A percentile compares a stretch with the other conserved stretches of the same genome.
phyloP scores from a whole-genome alignment of 53 echinoderm and acorn worm species.

The Actinopyga echinites region DNA sequence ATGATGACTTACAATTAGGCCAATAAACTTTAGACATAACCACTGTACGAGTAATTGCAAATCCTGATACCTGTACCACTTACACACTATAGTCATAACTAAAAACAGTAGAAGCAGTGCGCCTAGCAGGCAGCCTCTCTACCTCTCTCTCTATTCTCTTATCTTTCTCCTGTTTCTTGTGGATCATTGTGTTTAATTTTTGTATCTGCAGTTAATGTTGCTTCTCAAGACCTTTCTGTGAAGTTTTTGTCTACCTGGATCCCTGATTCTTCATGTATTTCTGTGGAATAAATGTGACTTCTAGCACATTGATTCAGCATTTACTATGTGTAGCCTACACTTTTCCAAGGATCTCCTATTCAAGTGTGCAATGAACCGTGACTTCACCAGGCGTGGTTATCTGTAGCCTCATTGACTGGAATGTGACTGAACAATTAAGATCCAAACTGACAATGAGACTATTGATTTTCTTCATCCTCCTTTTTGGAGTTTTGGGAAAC shows the following conservation, averaged over 20 bases:
- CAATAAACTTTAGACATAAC: not conserved
- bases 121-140: conserved; percentile 10
- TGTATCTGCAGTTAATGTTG: too few species aligned
- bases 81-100: not conserved
- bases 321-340: too few species aligned
- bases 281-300: too few species aligned
- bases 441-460: not conserved
- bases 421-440: not conserved
- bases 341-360: not conserved
- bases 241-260: too few species aligned
- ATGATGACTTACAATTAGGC: not conserved
- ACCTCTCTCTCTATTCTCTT: not conserved
- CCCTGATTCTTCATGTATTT: too few species aligned
- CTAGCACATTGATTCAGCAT: too few species aligned
- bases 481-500: not conserved
- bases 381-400: not conserved
- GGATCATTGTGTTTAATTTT: too few species aligned
- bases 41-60: too few species aligned
- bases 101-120: not conserved
- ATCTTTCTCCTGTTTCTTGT: too few species aligned
- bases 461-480: conserved; percentile 3
- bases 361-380: not conserved
- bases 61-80: too few species aligned
- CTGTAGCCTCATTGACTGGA: not conserved
- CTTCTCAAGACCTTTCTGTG: too few species aligned